Evolutionary conservation across 2,797 vertebrate species (phyloP), one percentile per base, ranked within the genome.

Genomic region (Bucorvus abyssinicus): DNA sequence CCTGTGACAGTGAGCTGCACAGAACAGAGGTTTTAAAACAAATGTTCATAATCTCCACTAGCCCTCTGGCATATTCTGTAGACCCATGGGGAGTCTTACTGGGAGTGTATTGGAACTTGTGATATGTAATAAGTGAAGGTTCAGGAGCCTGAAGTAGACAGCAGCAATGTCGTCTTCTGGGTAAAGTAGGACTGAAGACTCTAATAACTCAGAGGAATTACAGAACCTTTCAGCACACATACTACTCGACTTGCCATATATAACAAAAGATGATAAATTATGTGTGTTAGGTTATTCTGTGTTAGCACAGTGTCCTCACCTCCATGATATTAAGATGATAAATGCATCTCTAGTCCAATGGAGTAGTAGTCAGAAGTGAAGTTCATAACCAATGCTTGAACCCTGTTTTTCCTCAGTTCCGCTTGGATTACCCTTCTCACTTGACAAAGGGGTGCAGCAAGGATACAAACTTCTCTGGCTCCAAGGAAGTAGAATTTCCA

Each of bases 1-100:
- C 71, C 80, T 96, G 89, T 97, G 97, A 98, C 96, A 97, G 96
- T 40, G 38, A 96, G 84, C 83, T 89, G 73, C 32, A 60, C 10
- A 88, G 89, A 97, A 87, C 40, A 40, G 85, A 93, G 86, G 76
- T 90, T 96, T 96, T 95, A 94, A 96, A 98, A 97, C 96, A 96
- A 93, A 97, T 97, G 97, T 95, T 95, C 95, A 88, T 96, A 98
- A 95, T 98, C 97, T 96, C 91, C 76, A 88, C 89, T 69, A 96
- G 93, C 93, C 96, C 97, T 96, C 94, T 96, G 94, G 92, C 96
- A 97, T 96, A 91, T 97, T 94, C 95, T 95, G 86, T 91, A 97
- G 97, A 97, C 95, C 96, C 90, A 81, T 63, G 38, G 91, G 93
- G 97, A 97, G 96, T 85, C 94, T 96, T 95, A 93, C 89, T 74